Percentiles rank a stretch among this genome's conserved stretches.
Evolutionary conservation across 37 sponge, comb jelly and placozoan species (phyloP).

Genomic region (Amphimedon queenslandica): DNA sequence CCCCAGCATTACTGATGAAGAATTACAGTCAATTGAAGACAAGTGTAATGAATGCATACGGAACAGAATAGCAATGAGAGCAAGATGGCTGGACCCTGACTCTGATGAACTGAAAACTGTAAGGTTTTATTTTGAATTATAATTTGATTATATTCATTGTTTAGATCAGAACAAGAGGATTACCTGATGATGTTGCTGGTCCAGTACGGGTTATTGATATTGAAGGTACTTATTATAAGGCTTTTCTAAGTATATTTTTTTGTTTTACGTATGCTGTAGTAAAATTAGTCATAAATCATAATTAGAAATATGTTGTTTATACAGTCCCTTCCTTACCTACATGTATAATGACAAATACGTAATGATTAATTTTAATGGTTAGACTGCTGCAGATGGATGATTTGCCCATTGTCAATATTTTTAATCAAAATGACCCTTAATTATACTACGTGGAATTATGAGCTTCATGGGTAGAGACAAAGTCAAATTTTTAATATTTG

Average conservation of each 20-base stretch:
- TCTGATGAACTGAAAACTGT: slow-evolving; percentile 64
- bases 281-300: no score
- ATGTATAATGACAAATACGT: no score
- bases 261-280: no score
- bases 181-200: slow-evolving; percentile 93
- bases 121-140: not conserved
- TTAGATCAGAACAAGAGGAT: slow-evolving; percentile 67
- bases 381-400: no score
- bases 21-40: slow-evolving; percentile 59
- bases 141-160: not conserved
- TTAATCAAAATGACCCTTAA: slow-evolving; percentile 72
- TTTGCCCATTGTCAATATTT: no score
- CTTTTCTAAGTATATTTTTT: no score
- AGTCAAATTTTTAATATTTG: no score
- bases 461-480: no score
- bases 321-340: no score
- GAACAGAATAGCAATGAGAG: slow-evolving; percentile 46
- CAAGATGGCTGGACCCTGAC: slow-evolving; percentile 46
- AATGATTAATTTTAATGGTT: no score
- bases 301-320: no score
- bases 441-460: no score
- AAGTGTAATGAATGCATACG: slow-evolving; percentile 63
- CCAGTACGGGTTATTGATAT: slow-evolving; percentile 92
- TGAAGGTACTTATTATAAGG: slow-evolving; percentile 70
- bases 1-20: slow-evolving; percentile 23